A percentile compares a stretch with the other conserved stretches of the same genome.
These are phyloP conservation scores for Colius striatus DNA, from an alignment of 2,113 vertebrate genomes.

Conservation along the genomic window DNA sequence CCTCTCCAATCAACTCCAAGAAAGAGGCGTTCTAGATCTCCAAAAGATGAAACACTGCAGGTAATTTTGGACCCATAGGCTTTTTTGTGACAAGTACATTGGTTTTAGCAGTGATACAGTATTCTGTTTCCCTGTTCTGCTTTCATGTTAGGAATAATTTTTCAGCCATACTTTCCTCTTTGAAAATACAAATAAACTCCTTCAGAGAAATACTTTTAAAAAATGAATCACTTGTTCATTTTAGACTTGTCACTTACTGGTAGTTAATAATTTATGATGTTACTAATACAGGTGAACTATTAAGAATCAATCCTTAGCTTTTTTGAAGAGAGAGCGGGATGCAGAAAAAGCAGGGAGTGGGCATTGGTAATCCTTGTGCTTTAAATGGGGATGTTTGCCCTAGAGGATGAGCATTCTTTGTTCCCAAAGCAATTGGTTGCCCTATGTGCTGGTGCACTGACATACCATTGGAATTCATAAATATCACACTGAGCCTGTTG, in stretches of 20 bases:
- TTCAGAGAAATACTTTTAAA: not conserved
- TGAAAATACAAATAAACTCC: not conserved
- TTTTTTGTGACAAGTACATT: not conserved
- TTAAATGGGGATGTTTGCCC: not conserved
- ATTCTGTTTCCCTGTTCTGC: not conserved
- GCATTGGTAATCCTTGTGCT: not conserved
- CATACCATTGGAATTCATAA: not conserved
- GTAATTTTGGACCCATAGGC: slow-evolving; percentile 34
- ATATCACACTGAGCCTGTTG: not conserved
- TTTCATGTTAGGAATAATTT: not conserved
- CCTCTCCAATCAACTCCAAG: slow-evolving; percentile 75
- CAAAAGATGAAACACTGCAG: slow-evolving; percentile 80
- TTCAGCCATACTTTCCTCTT: not conserved
- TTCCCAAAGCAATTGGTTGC: not conserved
- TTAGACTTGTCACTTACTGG: not conserved
- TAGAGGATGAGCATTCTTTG: not conserved
- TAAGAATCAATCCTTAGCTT: not conserved
- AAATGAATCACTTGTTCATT: not conserved
- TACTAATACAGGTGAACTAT: not conserved
- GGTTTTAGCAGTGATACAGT: accelerated
- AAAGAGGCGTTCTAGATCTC: slow-evolving; percentile 69
- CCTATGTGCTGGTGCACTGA: not conserved
- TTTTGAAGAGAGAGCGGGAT: not conserved
- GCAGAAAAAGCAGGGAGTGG: not conserved
- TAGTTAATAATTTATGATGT: not conserved